phyloP scores from a whole-genome alignment of 2,888 invertebrate species.

The Orthosia gracilis region DNA sequence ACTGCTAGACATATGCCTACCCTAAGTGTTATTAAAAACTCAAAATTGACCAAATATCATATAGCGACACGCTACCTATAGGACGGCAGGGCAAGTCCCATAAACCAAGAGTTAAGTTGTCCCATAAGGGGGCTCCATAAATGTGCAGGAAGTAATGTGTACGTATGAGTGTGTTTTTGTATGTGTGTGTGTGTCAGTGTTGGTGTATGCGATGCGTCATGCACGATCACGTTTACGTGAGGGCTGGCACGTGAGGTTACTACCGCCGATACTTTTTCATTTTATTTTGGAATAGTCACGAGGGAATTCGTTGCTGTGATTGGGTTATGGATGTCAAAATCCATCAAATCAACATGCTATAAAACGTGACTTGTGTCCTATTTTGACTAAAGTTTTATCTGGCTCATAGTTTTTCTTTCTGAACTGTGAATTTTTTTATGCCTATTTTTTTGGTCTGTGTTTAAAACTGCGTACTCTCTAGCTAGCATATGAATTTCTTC shows the following conservation, averaged over 20 bases:
- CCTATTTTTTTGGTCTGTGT: background rate
- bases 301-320: background rate
- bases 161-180: conserved; percentile 53
- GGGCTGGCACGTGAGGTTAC: conserved; percentile 67
- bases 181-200: conserved; percentile 58
- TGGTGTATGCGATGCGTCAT: conserved; percentile 81
- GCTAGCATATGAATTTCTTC: background rate
- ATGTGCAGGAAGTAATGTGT: conserved; percentile 77
- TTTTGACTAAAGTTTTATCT: background rate
- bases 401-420: background rate
- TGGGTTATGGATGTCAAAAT: conserved; percentile 5
- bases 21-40: too few species aligned
- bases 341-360: background rate
- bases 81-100: conserved; percentile 25
- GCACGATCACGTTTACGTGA: conserved; percentile 76
- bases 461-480: too few species aligned
- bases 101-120: conserved; percentile 48
- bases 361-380: background rate
- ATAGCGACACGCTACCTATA: too few species aligned
- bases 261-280: background rate
- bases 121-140: conserved; percentile 76
- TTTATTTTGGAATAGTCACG: background rate
- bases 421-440: background rate
- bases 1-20: too few species aligned
- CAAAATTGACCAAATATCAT: too few species aligned